These are phyloP conservation scores for Ischnura elegans DNA, from an alignment of 2,888 invertebrate species.

Conservation along the genomic window DNA sequence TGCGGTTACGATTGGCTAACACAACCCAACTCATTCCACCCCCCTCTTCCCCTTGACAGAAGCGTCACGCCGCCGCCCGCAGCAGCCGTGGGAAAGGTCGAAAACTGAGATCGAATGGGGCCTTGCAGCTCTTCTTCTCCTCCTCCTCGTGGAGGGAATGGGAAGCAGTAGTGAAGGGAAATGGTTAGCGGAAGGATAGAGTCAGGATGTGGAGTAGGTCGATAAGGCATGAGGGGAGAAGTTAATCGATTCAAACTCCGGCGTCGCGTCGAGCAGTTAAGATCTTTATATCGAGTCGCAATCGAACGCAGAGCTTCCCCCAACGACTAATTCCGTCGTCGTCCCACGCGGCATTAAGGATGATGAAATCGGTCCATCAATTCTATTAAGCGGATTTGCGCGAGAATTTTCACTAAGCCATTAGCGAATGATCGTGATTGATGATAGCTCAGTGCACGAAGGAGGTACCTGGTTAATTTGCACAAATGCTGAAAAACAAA, in stretches of 20 bases:
- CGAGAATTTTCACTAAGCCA: background rate
- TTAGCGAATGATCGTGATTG: background rate
- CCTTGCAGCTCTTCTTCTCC: background rate
- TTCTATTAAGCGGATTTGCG: background rate
- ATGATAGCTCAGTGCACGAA: background rate
- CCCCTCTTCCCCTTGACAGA: background rate
- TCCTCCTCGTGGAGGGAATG: background rate
- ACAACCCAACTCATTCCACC: constrained; percentile 44
- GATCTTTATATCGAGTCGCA: background rate
- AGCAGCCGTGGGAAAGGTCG: constrained; percentile 58
- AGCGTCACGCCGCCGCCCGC: constrained; percentile 41
- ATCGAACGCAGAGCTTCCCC: background rate
- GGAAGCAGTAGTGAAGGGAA: too few species aligned
- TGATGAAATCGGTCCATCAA: background rate
- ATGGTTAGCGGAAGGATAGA: background rate
- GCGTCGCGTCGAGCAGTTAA: background rate
- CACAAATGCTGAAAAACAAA: too few species aligned
- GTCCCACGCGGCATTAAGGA: background rate
- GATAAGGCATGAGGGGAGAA: background rate
- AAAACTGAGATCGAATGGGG: constrained; percentile 20
- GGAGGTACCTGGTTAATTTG: too few species aligned
- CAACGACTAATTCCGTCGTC: background rate
- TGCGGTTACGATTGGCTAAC: constrained; percentile 67
- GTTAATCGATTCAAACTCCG: background rate
- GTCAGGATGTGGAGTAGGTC: background rate